These are phyloP conservation scores for Zaprionus kolodkinae DNA, from an alignment of 1,140 invertebrate genomes.

Conservation along the genomic window DNA sequence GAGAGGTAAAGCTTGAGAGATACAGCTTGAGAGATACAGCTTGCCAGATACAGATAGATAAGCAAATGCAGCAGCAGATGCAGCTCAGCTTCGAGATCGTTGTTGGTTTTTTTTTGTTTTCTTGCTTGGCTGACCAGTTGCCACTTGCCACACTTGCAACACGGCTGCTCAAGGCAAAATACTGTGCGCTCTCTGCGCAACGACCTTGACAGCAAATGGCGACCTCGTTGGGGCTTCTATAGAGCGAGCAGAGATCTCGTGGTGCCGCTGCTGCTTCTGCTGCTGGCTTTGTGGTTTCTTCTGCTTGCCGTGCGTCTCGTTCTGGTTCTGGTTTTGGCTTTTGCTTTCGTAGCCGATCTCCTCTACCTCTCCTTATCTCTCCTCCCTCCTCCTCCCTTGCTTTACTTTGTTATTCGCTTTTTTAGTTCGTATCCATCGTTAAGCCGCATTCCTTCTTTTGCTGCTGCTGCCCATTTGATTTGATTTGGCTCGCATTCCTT, in stretches of 20 bases:
- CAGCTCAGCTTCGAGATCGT: background rate
- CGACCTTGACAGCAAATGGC: constrained; percentile 52
- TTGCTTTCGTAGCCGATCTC: constrained; percentile 6
- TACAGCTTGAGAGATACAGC: too few relatives aligned
- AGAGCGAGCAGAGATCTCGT: constrained; percentile 3
- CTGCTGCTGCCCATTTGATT: constrained; percentile 36
- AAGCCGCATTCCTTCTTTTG: constrained; percentile 36
- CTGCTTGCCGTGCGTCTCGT: constrained; percentile 32
- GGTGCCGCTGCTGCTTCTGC: background rate
- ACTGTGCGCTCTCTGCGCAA: constrained; percentile 16
- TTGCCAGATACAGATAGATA: constrained; percentile 16
- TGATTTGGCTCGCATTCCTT: constrained; percentile 44
- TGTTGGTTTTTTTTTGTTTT: background rate
- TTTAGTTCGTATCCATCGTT: constrained; percentile 23
- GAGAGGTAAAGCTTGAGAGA: too few relatives aligned
- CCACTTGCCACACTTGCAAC: constrained; percentile 9
- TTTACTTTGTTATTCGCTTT: constrained; percentile 8
- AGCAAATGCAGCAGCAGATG: background rate
- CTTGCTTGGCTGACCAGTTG: constrained; percentile 26
- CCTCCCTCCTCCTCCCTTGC: background rate
- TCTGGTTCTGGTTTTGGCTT: constrained; percentile 27
- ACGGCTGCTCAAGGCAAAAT: background rate
- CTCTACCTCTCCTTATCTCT: background rate
- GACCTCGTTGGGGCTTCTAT: constrained; percentile 40
- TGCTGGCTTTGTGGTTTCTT: constrained; percentile 18